These are phyloP conservation scores for Liodrosophila aerea DNA, from an alignment of 2,888 invertebrate species.

Conservation along the genomic window DNA sequence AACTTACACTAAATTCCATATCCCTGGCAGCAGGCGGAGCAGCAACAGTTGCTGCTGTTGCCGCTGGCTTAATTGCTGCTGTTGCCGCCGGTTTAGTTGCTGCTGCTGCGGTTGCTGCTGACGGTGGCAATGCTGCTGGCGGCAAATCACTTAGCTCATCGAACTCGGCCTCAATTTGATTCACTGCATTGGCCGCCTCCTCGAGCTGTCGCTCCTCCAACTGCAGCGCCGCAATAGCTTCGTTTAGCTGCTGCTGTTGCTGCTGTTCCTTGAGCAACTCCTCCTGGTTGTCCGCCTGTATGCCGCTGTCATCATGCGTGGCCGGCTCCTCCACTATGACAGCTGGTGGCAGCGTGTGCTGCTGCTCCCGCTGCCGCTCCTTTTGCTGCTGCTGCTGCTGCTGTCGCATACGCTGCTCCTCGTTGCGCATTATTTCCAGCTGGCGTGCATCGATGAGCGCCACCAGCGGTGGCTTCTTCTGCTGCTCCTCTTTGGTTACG, in stretches of 20 bases:
- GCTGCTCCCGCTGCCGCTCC: constrained; percentile 16
- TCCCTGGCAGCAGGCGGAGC: constrained; percentile 57
- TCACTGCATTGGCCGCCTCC: constrained; percentile 78
- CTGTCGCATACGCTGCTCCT: constrained; percentile 73
- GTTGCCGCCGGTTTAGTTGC: neutral
- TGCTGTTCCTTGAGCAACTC: constrained; percentile 60
- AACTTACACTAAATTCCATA: constrained; percentile 82
- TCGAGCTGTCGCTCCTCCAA: constrained; percentile 76
- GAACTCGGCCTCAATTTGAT: constrained; percentile 79
- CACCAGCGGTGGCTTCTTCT: constrained; percentile 75
- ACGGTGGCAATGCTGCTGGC: constrained; percentile 56
- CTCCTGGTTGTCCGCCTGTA: constrained; percentile 88
- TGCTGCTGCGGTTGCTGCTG: constrained; percentile 5
- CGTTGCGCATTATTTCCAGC: constrained; percentile 83
- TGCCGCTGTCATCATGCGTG: constrained; percentile 85
- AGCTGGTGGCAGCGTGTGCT: constrained; percentile 38
- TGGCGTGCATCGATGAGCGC: constrained; percentile 83
- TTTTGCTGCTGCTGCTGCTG: constrained; percentile 32
- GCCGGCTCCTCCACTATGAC: constrained; percentile 81
- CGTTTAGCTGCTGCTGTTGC: constrained; percentile 76
- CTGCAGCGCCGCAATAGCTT: constrained; percentile 76
- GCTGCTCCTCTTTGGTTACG: constrained; percentile 81
- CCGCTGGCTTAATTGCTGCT: constrained; percentile 10
- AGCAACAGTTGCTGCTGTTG: constrained; percentile 6
- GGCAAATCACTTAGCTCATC: constrained; percentile 68